A percentile compares a stretch with the other conserved stretches of the same genome.
Evolutionary conservation across 2,113 vertebrate species (phyloP).

Genomic region (Zootoca vivipara): DNA sequence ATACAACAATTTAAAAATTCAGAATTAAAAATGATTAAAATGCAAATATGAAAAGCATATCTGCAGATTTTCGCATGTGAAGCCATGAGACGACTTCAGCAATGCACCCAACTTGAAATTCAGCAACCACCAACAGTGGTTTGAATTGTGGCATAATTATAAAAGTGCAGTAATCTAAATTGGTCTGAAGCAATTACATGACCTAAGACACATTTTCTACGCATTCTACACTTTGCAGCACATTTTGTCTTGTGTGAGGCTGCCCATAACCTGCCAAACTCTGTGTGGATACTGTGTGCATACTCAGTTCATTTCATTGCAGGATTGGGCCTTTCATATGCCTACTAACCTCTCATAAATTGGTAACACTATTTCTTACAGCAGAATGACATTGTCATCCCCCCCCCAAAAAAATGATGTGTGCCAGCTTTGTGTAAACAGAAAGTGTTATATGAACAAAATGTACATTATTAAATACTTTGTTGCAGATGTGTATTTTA

Average conservation of each 20-base stretch:
- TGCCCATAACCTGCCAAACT: too few relatives aligned
- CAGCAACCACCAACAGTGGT: neutral
- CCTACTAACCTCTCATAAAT: neutral
- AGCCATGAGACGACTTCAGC: neutral
- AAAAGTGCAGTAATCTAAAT: too few relatives aligned
- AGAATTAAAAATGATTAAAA: too few relatives aligned
- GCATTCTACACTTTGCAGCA: too few relatives aligned
- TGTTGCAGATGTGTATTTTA: neutral
- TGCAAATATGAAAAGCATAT: neutral
- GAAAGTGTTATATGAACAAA: neutral
- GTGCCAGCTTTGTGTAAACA: neutral
- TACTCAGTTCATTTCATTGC: too few relatives aligned
- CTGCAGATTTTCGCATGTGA: neutral
- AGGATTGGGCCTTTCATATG: too few relatives aligned
- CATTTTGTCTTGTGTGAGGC: too few relatives aligned
- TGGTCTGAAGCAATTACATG: too few relatives aligned
- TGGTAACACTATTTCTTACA: neutral
- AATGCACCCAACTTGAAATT: neutral
- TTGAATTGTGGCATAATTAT: neutral
- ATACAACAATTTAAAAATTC: too few relatives aligned
- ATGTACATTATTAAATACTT: neutral
- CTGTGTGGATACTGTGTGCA: too few relatives aligned
- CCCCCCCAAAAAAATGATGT: neutral
- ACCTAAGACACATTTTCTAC: too few relatives aligned
- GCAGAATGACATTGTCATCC: neutral